Percentiles rank a stretch among this genome's conserved stretches.
Evolutionary conservation across 2,888 invertebrate genomes (phyloP).

Genomic region (Volucella inflata): DNA sequence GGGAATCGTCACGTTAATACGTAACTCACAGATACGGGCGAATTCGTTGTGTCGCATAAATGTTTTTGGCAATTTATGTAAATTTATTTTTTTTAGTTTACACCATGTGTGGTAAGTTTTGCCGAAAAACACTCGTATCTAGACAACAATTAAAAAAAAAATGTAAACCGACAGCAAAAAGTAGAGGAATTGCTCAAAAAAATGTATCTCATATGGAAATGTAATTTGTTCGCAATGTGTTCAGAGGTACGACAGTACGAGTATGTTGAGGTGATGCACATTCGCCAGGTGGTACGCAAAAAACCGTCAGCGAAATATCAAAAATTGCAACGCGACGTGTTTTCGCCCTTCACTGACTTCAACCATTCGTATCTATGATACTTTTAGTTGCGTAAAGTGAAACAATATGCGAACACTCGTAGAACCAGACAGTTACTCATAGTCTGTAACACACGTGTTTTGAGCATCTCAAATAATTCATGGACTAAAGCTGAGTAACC

Average conservation of each 20-base stretch:
- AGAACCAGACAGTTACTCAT: no score
- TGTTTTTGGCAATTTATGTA: slow-evolving; percentile 16
- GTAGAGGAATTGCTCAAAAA: slow-evolving; percentile 29
- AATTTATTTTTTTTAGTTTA: slow-evolving; percentile 10
- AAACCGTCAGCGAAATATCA: slow-evolving; percentile 52
- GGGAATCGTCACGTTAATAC: slow-evolving; percentile 45
- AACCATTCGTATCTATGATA: no score
- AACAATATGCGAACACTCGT: slow-evolving; percentile 1
- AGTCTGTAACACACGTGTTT: no score
- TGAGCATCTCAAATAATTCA: no score
- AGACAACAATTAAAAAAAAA: slow-evolving; percentile 50
- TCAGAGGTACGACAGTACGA: slow-evolving; percentile 34
- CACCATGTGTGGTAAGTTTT: slow-evolving; percentile 25
- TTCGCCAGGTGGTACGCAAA: slow-evolving; percentile 3
- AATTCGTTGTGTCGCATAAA: slow-evolving; percentile 23
- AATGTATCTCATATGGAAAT: slow-evolving; percentile 41
- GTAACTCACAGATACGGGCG: slow-evolving; percentile 30
- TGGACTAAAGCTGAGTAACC: no score
- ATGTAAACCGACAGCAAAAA: background rate
- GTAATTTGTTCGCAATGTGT: slow-evolving; percentile 55
- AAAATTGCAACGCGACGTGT: slow-evolving; percentile 1
- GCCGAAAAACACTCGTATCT: slow-evolving; percentile 16
- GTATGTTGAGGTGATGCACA: slow-evolving; percentile 5
- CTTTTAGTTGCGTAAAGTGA: slow-evolving; percentile 30
- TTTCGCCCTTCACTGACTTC: slow-evolving; percentile 9